Base-by-base conservation (phyloP, 2,113 vertebrate genomes). In the Petroica traversi region DNA sequence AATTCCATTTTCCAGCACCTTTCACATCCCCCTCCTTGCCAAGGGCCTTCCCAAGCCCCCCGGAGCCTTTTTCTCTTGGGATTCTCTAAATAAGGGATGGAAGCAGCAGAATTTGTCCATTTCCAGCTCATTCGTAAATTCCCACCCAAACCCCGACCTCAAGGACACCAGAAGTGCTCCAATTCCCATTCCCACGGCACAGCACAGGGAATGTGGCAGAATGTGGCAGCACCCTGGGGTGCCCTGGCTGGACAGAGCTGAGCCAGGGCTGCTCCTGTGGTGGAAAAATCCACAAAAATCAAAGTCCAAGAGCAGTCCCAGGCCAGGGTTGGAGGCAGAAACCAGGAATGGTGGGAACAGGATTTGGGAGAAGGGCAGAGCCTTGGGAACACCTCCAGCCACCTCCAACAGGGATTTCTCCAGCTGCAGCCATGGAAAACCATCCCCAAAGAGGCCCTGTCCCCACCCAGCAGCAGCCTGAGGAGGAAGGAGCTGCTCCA, bases 161-260 rank as follows among this genome's bases (percentile, higher is more conserved):
- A 0, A 34, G 10, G 40, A 43, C 43, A 28, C 8, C 4, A 13
- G 6, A 18, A 57, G 33, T 41, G 23, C 18, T n/a, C 48, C 31
- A 25, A 6, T 29, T 45, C 61, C 49, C 2, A 0, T 26, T 79
- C 52, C 71, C 41, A 8, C 5, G 45, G 49, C 34, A 36, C 55
- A 67, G 58, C 41, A 7, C 1, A 23, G 25, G 36, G 48, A 20
- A 33, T 33, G 33, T 33, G 61, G 77, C 74, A 85, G 48, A 20
- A 33, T 33, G 33, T 33, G 61, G 77, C 74, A 85, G 68, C 49
- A 40, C 49, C 68, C 68, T 12, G 83, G 33, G 71, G 25, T 66
- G 77, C 68, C 68, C 58, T 40, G 54, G 55, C 31, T 77, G 77
- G 59, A 33, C 67, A 75, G 51, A 33, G 51, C 45, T 66, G 59